Evolutionary conservation across 1,140 invertebrate species (phyloP).

Genomic region (Oryctes rhinoceros): DNA sequence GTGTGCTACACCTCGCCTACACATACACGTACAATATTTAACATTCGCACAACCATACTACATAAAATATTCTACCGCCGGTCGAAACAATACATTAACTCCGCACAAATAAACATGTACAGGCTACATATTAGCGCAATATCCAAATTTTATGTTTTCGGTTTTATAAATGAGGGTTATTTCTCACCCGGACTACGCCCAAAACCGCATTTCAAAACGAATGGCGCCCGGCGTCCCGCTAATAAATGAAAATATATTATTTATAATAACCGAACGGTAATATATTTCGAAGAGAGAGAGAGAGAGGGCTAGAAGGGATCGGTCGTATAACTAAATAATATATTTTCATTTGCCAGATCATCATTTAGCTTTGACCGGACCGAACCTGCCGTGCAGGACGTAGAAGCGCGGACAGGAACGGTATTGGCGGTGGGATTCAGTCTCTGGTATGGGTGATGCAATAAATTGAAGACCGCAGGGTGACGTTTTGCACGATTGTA

Average conservation of each 20-base stretch:
- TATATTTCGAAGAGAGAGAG: neutral
- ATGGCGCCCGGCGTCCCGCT: neutral
- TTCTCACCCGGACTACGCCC: neutral
- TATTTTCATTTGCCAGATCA: slow-evolving; percentile 10
- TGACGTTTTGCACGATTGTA: too few relatives aligned
- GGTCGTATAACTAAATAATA: slow-evolving; percentile 19
- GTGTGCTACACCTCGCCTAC: neutral
- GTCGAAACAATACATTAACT: slow-evolving; percentile 11
- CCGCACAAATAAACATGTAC: neutral
- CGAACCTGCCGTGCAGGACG: too few relatives aligned
- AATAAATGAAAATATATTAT: slow-evolving; percentile 23
- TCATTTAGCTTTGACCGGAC: neutral
- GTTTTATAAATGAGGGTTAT: slow-evolving; percentile 22
- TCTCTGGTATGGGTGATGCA: too few relatives aligned
- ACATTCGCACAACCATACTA: too few relatives aligned
- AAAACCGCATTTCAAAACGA: neutral
- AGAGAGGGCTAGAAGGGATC: too few relatives aligned
- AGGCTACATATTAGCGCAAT: neutral
- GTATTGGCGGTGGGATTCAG: too few relatives aligned
- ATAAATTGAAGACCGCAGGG: too few relatives aligned
- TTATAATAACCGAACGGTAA: neutral
- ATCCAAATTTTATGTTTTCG: slow-evolving; percentile 19
- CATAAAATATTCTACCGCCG: neutral
- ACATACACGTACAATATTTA: too few relatives aligned
- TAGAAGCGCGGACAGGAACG: too few relatives aligned